Evolutionary conservation across 1,140 invertebrate genomes (phyloP).

Genomic region (Tetraneura akinire): DNA sequence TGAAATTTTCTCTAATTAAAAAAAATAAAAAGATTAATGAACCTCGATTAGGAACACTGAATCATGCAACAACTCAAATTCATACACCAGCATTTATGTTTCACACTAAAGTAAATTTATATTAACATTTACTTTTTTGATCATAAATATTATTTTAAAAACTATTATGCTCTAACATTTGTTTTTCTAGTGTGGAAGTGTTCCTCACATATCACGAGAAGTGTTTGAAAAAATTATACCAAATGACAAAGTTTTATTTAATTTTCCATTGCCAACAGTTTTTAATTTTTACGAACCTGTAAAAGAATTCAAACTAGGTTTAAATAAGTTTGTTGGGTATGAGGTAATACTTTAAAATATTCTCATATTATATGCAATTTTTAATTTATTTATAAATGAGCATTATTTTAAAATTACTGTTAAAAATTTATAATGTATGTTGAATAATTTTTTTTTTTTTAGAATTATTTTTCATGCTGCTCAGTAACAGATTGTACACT

Average conservation of each 20-base stretch:
- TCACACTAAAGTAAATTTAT: constrained; percentile 61
- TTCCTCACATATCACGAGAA: constrained; percentile 69
- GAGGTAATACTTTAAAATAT: constrained; percentile 57
- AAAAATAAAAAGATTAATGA: neutral
- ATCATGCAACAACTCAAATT: constrained; percentile 59
- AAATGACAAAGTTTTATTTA: constrained; percentile 61
- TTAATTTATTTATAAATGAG: too few species aligned
- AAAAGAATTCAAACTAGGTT: constrained; percentile 60
- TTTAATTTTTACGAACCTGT: constrained; percentile 63
- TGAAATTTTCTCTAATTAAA: neutral
- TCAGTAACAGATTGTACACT: constrained; percentile 69
- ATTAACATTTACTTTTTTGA: neutral
- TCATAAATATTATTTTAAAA: constrained; percentile 15
- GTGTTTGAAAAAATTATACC: constrained; percentile 64
- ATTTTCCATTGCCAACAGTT: constrained; percentile 64
- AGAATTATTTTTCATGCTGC: constrained; percentile 66
- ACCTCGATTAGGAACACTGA: constrained; percentile 59
- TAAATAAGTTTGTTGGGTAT: constrained; percentile 66
- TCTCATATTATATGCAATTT: too few species aligned
- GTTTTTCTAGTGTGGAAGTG: constrained; percentile 63
- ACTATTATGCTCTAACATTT: constrained; percentile 51
- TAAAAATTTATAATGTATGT: too few species aligned
- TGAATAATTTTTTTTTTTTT: constrained; percentile 52
- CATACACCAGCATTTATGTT: constrained; percentile 63
- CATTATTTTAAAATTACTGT: too few species aligned